Percentiles rank a stretch among this genome's conserved stretches.
phyloP scores from a whole-genome alignment of 2,888 invertebrate genomes.

The Dascillus cervinus region DNA sequence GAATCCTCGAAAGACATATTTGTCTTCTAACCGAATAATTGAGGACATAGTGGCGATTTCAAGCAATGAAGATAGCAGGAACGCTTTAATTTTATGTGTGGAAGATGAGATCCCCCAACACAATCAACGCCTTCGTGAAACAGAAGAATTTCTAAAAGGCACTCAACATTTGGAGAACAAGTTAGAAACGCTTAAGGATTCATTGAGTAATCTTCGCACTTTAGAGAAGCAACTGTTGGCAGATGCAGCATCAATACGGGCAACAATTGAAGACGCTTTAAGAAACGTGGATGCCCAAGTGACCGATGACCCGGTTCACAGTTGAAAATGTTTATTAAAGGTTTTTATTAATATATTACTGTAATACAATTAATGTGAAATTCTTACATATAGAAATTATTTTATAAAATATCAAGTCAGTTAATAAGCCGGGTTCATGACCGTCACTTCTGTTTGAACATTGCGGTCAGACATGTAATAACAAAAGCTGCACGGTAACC shows the following conservation, averaged over 20 bases:
- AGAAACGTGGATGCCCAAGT: too few species aligned
- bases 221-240: constrained; percentile 11
- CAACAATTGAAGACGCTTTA: not conserved
- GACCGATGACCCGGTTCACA: too few species aligned
- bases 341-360: too few species aligned
- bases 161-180: constrained; percentile 18
- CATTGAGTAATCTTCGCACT: constrained; percentile 11
- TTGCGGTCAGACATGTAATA: constrained; percentile 34
- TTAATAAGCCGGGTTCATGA: too few species aligned
- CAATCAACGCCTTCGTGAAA: constrained; percentile 16
- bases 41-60: constrained; percentile 20
- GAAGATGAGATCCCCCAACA: constrained; percentile 16
- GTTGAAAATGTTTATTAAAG: too few species aligned
- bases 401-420: too few species aligned
- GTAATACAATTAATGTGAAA: too few species aligned
- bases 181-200: constrained; percentile 9
- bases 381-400: too few species aligned
- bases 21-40: constrained; percentile 18
- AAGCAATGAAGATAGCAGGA: constrained; percentile 14
- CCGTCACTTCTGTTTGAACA: constrained; percentile 19
- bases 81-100: constrained; percentile 17
- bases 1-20: constrained; percentile 4
- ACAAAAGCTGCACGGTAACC: constrained; percentile 35
- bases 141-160: constrained; percentile 19
- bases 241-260: not conserved